Percentiles rank a stretch among this genome's conserved stretches.
phyloP scores from a whole-genome alignment of 2,888 invertebrate species.

The Acronicta aceris region DNA sequence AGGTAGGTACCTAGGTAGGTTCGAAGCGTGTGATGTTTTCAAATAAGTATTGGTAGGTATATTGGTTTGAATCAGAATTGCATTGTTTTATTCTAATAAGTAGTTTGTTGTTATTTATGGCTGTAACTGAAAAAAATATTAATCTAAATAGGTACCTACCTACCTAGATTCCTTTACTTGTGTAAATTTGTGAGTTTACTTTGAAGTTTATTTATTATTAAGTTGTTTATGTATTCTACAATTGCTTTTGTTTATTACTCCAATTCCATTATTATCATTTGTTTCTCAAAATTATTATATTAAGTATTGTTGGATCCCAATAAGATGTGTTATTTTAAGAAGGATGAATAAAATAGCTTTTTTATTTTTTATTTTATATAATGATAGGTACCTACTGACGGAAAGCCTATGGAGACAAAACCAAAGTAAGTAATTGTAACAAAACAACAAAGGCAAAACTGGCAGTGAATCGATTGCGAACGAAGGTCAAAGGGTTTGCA shows the following conservation, averaged over 20 bases:
- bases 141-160: too few relatives aligned
- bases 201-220: neutral
- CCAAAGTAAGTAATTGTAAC: conserved; percentile 66
- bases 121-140: too few relatives aligned
- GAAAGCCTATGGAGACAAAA: conserved; percentile 23
- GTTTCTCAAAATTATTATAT: neutral
- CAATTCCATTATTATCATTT: neutral
- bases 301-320: neutral
- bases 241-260: conserved; percentile 12
- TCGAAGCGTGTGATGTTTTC: conserved; percentile 80
- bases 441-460: conserved; percentile 79
- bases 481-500: conserved; percentile 86
- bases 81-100: conserved; percentile 11
- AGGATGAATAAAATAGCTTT: neutral
- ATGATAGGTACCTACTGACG: too few relatives aligned
- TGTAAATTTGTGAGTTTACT: neutral
- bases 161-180: conserved; percentile 9
- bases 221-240: neutral
- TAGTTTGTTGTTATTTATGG: neutral
- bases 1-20: too few relatives aligned
- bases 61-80: conserved; percentile 16
- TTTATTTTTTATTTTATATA: neutral
- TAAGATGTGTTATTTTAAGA: neutral
- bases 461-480: conserved; percentile 84
- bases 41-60: neutral